Conservation (phyloP, 2,113 vertebrate species). For the Ptilorrhoa leucosticta region DNA sequence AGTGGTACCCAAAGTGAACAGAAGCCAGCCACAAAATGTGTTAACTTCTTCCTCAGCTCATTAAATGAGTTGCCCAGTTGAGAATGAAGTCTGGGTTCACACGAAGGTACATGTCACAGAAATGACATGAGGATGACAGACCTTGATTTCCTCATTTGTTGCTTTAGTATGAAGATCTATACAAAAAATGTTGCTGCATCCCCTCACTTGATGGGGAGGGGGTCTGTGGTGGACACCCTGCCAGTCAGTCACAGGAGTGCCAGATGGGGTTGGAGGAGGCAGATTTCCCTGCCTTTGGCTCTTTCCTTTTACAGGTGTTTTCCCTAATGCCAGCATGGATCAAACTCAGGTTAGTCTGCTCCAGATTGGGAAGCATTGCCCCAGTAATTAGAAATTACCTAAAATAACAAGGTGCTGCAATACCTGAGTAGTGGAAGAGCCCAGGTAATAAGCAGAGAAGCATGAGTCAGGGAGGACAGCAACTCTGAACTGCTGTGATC, state of each 20-base stretch:
- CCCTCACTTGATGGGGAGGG: neutral
- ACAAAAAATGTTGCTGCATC: neutral
- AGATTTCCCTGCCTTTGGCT: neutral
- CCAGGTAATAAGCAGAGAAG: neutral
- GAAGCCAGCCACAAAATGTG: neutral
- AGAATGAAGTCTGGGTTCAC: neutral
- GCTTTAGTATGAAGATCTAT: neutral
- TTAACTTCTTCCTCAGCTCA: neutral
- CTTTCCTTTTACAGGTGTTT: neutral
- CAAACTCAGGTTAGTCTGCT: neutral
- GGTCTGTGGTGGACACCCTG: neutral
- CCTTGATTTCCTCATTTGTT: neutral
- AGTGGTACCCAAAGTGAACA: neutral
- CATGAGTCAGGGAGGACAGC: neutral
- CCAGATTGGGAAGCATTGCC: neutral
- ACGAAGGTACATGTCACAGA: fast-evolving
- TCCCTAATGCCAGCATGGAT: neutral
- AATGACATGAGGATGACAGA: neutral
- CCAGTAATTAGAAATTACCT: neutral
- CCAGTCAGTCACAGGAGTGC: neutral
- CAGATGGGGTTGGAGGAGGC: neutral
- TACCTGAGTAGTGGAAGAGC: neutral
- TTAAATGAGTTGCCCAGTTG: neutral
- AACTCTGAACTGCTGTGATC: neutral
- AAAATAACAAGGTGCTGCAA: neutral